These are phyloP conservation scores for Miichthys miiuy DNA, from an alignment of 2,797 vertebrate genomes.

Conservation along the genomic window DNA sequence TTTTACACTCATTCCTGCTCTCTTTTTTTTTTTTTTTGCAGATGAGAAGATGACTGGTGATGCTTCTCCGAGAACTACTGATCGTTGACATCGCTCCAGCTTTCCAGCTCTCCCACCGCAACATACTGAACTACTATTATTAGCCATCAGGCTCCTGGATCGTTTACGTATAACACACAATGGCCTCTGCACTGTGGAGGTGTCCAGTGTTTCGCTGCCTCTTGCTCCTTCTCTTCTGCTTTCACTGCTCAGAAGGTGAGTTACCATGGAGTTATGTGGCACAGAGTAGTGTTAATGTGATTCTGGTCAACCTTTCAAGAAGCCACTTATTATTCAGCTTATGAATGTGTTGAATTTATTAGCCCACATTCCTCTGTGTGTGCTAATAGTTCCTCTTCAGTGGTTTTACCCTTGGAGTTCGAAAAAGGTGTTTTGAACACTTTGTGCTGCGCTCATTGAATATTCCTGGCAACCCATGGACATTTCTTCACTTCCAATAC, in stretches of 20 bases:
- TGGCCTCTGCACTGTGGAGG: slow-evolving; percentile 81
- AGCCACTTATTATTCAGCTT: slow-evolving; percentile 62
- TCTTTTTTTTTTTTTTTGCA: slow-evolving; percentile 53
- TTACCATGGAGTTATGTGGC: slow-evolving; percentile 51
- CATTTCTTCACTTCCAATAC: slow-evolving; percentile 29
- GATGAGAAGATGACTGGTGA: slow-evolving; percentile 82
- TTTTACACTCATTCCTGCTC: slow-evolving; percentile 19
- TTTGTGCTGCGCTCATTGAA: slow-evolving; percentile 38
- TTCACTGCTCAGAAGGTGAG: slow-evolving; percentile 84
- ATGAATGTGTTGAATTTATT: slow-evolving; percentile 70
- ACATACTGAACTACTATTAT: slow-evolving; percentile 51
- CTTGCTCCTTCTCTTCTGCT: slow-evolving; percentile 76
- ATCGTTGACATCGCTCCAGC: slow-evolving; percentile 74
- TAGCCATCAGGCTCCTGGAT: slow-evolving; percentile 68
- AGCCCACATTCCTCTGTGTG: slow-evolving; percentile 10
- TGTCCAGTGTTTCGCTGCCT: slow-evolving; percentile 76
- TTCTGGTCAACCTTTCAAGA: slow-evolving; percentile 62
- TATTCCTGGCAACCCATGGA: slow-evolving; percentile 22
- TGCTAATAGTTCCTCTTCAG: slow-evolving; percentile 46
- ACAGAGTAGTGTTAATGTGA: slow-evolving; percentile 48
- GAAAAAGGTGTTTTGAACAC: slow-evolving; percentile 49
- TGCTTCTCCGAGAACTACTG: slow-evolving; percentile 67
- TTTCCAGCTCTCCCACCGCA: slow-evolving; percentile 42
- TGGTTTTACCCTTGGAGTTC: slow-evolving; percentile 65
- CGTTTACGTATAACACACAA: slow-evolving; percentile 68